Evolutionary conservation across 2,888 invertebrate species (phyloP).

Genomic region (Drosophila phalerata): DNA sequence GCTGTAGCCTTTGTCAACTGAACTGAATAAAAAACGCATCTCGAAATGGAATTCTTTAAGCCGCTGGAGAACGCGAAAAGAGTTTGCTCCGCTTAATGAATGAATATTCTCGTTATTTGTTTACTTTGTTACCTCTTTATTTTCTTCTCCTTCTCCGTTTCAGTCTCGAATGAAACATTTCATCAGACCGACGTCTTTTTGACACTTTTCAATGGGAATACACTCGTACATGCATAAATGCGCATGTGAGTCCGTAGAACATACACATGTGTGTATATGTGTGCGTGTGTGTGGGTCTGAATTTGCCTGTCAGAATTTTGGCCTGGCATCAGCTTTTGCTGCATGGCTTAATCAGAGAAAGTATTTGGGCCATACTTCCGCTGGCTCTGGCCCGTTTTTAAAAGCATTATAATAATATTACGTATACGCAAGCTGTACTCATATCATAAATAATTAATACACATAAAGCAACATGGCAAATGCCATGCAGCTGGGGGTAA

Average conservation of each 20-base stretch:
- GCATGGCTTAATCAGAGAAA: slow-evolving; percentile 41
- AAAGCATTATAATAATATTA: slow-evolving; percentile 69
- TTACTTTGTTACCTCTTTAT: not conserved
- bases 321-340: slow-evolving; percentile 29
- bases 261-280: not conserved
- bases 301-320: slow-evolving; percentile 19
- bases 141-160: not conserved
- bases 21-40: slow-evolving; percentile 13
- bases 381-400: slow-evolving; percentile 19
- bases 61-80: slow-evolving; percentile 3
- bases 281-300: not conserved
- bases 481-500: slow-evolving; percentile 21
- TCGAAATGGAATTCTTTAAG: slow-evolving; percentile 33
- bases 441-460: slow-evolving; percentile 67
- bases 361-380: slow-evolving; percentile 31
- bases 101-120: not conserved
- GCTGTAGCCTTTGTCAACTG: slow-evolving; percentile 24
- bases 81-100: slow-evolving; percentile 12
- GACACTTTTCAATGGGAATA: slow-evolving; percentile 40
- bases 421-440: slow-evolving; percentile 51
- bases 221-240: not conserved
- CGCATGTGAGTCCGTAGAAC: not conserved
- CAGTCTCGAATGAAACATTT: slow-evolving; percentile 15
- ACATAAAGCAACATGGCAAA: slow-evolving; percentile 63
- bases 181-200: slow-evolving; percentile 16